Evolutionary conservation across 2,797 vertebrate genomes (phyloP), one percentile per base, ranked within the genome.

Genomic region (Danionella dracula): DNA sequence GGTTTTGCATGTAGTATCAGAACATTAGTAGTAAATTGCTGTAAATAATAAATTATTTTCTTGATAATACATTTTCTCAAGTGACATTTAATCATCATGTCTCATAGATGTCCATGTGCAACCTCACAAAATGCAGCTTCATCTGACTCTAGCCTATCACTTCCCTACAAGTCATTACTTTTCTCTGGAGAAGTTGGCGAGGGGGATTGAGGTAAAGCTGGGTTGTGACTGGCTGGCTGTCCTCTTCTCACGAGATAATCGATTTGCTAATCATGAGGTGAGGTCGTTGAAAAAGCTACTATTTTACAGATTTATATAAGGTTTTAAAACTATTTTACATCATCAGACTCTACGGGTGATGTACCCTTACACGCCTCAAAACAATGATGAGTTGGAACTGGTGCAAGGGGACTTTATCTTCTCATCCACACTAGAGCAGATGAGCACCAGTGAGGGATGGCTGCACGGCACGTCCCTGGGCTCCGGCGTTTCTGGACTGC

Each of bases 121-220:
- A 73, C 93, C 94, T 21, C 96, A 99, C 68, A 98, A 94, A 89
- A 99, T 98, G 84, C 97, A 99, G 76, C 92, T 99, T 27, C 97
- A 99, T 0, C 92, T 99, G 51, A 99, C 97, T 0, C 80, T 99
- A 83, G 96, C 97, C 0, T 99, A 99, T 83, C 94, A 99, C 83
- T 99, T 99, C 85, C 95, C 97, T 78, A 78, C 87, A 70, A 91
- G 87, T 79, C 93, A 97, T 81, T 84, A 95, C 62, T 85, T 91
- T 34, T 78, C 89, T 0, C 78, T 98, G 73, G 96, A 99, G 84
- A 98, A 98, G 78, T 77, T 99, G 27, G 93, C 96, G 0, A 93
- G 93, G 84, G 90, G 72, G 20, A 90, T 99, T 1, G 95, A 98
- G 0, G 85, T 91, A 59, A 89, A 93, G 16, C 86, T 93, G 17